Conservation (phyloP, 2,113 vertebrate species). For the Coracopsis vasa region DNA sequence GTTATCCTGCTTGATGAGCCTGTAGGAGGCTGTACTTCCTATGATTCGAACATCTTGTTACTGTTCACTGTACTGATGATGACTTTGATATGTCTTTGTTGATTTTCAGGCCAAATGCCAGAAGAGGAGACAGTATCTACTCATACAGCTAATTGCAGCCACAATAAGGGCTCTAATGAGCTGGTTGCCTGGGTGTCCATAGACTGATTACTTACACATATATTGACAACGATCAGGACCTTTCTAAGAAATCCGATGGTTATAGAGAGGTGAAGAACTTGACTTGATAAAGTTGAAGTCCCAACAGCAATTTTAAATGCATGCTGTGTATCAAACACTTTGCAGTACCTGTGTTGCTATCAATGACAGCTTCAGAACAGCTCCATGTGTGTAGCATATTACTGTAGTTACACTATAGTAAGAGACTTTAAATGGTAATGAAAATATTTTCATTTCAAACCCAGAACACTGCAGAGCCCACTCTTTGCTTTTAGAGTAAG, state of each 20-base stretch:
- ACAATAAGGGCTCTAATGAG: neutral
- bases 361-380: neutral
- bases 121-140: neutral
- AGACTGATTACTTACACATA: neutral
- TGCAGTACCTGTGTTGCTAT: neutral
- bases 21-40: neutral
- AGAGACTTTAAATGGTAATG: neutral
- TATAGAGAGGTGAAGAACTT: neutral
- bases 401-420: neutral
- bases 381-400: fast-evolving
- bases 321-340: neutral
- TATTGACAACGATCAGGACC: neutral
- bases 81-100: neutral
- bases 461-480: neutral
- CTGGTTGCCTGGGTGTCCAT: neutral
- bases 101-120: neutral
- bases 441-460: neutral
- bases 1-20: neutral
- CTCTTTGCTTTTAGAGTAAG: neutral
- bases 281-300: neutral
- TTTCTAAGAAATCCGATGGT: neutral
- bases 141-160: neutral
- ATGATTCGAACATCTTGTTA: neutral
- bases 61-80: neutral
- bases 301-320: neutral